Evolutionary conservation across 2,888 invertebrate species (phyloP), one percentile per base, ranked within the genome.

Genomic region (Cosmopolites sordidus): DNA sequence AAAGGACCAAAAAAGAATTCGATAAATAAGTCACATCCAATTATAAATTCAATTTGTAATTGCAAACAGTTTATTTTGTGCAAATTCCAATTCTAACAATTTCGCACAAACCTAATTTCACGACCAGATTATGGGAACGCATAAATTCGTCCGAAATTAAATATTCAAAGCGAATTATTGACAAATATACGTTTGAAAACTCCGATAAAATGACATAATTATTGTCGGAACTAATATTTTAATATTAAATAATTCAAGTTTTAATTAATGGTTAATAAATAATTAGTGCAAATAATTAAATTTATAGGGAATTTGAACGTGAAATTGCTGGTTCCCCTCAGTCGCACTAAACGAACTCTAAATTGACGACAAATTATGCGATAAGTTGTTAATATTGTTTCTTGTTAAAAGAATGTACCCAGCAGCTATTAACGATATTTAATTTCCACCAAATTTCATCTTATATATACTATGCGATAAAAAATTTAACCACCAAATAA

Each of bases 271-370:
- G 50, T 61, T 59, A 58, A 29, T 54, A 55, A 47, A 48, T 57
- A 50, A 56, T 61, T 59, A 61, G 54, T 51, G 52, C 18, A 38
- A 22, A 38, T 60, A 59, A 61, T 61, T 58, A 58, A 61, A 61
- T 61, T 60, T 49, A 60, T 56, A 58, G 55, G 49, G 58, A 57
- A 58, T 54, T 54, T 53, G 42, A 46, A 58, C 60, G 56, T 55
- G 53, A 61, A 59, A 61, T 61, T 61, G 39, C 39, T 3, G 27
- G 16, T 39, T 29, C 38, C 50, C 50, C 16, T 37, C 43, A 5
- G 18, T 18, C 43, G 42, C 17, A 17, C 33, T 48, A 42, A 42
- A 48, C 33, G 42, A 14, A 48, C 42, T 43, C 41, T 48, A 48
- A 48, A 48, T 48, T 48, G 48, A 43, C 43, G 17, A 33, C 41